phyloP scores from a whole-genome alignment of 2,888 invertebrate genomes.

The Rhagium mordax region DNA sequence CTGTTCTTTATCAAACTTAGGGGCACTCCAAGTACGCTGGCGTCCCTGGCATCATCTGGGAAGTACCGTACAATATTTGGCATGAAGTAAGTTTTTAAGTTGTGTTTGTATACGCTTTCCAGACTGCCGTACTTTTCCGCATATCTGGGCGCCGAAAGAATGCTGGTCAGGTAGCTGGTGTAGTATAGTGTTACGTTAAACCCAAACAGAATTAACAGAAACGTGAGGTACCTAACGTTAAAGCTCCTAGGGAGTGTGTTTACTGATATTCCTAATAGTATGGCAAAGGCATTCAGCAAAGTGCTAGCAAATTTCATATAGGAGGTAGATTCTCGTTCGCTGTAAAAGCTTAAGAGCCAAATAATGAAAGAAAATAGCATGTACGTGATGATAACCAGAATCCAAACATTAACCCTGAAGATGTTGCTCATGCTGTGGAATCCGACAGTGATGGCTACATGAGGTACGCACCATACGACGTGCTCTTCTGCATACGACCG shows the following conservation, averaged over 20 bases:
- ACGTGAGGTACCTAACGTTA: constrained; percentile 31
- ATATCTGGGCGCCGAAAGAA: constrained; percentile 29
- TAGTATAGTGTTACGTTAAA: constrained; percentile 13
- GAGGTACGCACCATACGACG: constrained; percentile 39
- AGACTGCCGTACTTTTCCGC: constrained; percentile 32
- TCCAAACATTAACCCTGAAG: neutral
- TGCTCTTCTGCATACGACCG: constrained; percentile 27
- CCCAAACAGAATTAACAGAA: constrained; percentile 20
- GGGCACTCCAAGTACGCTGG: neutral
- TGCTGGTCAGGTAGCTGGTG: constrained; percentile 36
- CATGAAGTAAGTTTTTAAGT: constrained; percentile 33
- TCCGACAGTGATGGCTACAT: constrained; percentile 11
- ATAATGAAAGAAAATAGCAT: constrained; percentile 13
- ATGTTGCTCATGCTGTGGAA: constrained; percentile 32
- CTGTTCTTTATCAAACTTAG: neutral
- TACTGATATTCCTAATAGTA: constrained; percentile 8
- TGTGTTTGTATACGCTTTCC: constrained; percentile 35
- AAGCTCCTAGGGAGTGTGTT: neutral
- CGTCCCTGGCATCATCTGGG: neutral
- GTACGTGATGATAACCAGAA: constrained; percentile 7
- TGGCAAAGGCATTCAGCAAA: constrained; percentile 12
- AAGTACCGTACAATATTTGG: neutral
- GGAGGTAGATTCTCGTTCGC: constrained; percentile 14
- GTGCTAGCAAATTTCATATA: constrained; percentile 24
- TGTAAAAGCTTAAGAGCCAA: constrained; percentile 22